These are phyloP conservation scores for Nebria ingens DNA, from an alignment of 1,140 invertebrate genomes.

Conservation along the genomic window DNA sequence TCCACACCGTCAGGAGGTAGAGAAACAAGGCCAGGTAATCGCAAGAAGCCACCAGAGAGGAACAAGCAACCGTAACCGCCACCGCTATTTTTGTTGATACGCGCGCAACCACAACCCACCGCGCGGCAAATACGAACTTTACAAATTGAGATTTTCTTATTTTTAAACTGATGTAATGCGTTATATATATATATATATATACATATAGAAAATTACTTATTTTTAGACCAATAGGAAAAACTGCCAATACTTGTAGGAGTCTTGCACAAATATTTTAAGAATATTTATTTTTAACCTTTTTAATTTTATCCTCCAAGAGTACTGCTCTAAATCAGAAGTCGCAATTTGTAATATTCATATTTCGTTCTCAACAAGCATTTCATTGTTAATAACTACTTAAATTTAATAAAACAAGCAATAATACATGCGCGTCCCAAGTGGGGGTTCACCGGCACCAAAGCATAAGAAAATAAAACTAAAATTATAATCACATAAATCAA, in stretches of 20 bases:
- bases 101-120: background rate
- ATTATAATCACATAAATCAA: too few species aligned
- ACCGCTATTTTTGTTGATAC: background rate
- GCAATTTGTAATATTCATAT: too few species aligned
- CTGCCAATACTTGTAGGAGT: too few species aligned
- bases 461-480: background rate
- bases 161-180: too few species aligned
- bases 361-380: background rate
- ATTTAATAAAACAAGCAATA: background rate
- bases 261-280: too few species aligned
- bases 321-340: too few species aligned
- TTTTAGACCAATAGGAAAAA: too few species aligned
- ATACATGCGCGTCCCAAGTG: slow-evolving; percentile 1
- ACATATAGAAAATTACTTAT: too few species aligned
- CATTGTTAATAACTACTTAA: background rate
- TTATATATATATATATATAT: too few species aligned
- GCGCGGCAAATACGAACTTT: background rate
- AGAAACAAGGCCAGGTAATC: slow-evolving; percentile 26
- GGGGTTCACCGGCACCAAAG: background rate
- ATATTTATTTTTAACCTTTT: too few species aligned
- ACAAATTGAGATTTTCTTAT: too few species aligned
- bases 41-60: slow-evolving; percentile 9
- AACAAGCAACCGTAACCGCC: background rate
- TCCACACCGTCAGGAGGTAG: slow-evolving; percentile 41
- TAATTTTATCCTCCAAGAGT: too few species aligned